Conservation (phyloP, 2,797 vertebrate genomes). For the Harpagifer antarcticus region DNA sequence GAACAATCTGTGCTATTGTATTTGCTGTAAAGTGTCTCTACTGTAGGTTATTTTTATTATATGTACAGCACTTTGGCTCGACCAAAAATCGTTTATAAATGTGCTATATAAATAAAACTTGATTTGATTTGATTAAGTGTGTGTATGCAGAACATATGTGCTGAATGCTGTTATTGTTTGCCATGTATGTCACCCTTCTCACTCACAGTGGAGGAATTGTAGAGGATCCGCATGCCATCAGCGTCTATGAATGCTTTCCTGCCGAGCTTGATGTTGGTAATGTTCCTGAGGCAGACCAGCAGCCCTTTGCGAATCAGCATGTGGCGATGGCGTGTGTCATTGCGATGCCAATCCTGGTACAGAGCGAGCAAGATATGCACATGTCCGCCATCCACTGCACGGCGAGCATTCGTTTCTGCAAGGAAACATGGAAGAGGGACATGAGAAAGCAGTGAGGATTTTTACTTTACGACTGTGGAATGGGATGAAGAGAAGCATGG, state of each 20-base stretch:
- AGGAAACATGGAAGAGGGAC: not conserved
- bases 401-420: constrained; percentile 92
- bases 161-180: constrained; percentile 5
- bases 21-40: too few relatives aligned
- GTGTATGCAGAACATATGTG: not conserved
- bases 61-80: too few relatives aligned
- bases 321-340: constrained; percentile 94
- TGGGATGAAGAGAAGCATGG: not conserved
- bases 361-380: constrained; percentile 89
- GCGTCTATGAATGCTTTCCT: constrained; percentile 95
- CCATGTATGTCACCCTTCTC: not conserved
- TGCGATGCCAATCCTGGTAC: constrained; percentile 97
- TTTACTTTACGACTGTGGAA: not conserved
- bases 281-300: constrained; percentile 93
- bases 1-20: too few relatives aligned
- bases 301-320: constrained; percentile 96
- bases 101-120: too few relatives aligned
- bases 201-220: constrained; percentile 94
- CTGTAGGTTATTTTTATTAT: too few relatives aligned
- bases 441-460: not conserved
- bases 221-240: constrained; percentile 96
- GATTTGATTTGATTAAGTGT: too few relatives aligned
- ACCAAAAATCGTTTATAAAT: too few relatives aligned
- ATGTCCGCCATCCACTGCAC: constrained; percentile 92
- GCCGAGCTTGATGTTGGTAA: constrained; percentile 95